These are phyloP conservation scores for Oceanodroma tethys DNA, from an alignment of 2,113 vertebrate species.

Conservation along the genomic window DNA sequence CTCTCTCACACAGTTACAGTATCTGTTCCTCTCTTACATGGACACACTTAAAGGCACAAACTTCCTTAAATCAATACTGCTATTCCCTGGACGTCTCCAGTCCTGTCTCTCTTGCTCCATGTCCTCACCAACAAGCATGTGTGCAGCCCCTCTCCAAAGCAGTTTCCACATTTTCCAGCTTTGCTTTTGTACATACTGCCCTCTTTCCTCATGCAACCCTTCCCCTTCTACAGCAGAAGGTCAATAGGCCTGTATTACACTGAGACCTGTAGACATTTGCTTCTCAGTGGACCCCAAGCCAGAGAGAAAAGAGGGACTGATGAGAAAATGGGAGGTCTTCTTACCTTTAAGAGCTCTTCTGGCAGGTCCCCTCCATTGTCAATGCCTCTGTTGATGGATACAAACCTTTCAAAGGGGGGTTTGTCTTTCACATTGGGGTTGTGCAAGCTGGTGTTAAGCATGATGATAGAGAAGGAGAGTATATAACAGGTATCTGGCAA, in stretches of 20 bases:
- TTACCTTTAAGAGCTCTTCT: constrained; percentile 85
- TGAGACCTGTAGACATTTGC: not conserved
- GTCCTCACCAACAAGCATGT: not conserved
- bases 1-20: not conserved
- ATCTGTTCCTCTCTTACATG: not conserved
- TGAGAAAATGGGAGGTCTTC: not conserved
- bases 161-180: not conserved
- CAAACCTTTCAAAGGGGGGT: constrained; percentile 87
- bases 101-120: not conserved
- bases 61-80: not conserved
- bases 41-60: not conserved
- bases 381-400: constrained; percentile 92
- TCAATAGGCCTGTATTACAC: not conserved
- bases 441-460: constrained; percentile 97
- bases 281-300: not conserved
- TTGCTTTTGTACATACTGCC: not conserved
- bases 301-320: not conserved
- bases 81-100: not conserved
- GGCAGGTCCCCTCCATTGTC: constrained; percentile 87
- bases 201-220: not conserved
- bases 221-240: not conserved
- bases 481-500: constrained; percentile 93
- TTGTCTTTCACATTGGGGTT: constrained; percentile 95
- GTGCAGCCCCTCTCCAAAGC: not conserved
- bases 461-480: constrained; percentile 94